Conservation (phyloP, 30 jellyfish, hydroid and myxozoan genomes). For the Calvadosia cruxmelitensis region DNA sequence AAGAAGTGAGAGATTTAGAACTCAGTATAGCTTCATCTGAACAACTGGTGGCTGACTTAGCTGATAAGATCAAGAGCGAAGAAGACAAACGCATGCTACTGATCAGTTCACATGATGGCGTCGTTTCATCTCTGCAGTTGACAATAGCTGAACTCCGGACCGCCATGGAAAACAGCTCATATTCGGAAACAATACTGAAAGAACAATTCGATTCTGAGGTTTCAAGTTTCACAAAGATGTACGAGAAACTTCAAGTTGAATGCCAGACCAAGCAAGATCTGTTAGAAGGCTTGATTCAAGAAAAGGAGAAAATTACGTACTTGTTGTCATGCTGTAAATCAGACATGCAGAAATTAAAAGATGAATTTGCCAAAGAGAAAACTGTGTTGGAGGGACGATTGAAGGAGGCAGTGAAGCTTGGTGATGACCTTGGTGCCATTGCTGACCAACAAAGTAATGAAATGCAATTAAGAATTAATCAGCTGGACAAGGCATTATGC, state of each 20-base stretch:
- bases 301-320: not conserved
- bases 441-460: not conserved
- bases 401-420: constrained; percentile 1
- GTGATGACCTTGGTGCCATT: not conserved
- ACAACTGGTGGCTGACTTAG: not conserved
- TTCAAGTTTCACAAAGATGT: not conserved
- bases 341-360: constrained; percentile 1
- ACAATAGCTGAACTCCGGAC: not conserved
- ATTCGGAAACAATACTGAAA: not conserved
- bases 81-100: not conserved
- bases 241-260: not conserved
- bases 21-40: not conserved
- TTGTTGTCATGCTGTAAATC: not conserved
- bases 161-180: not conserved
- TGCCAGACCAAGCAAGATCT: not conserved
- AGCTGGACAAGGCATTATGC: not conserved
- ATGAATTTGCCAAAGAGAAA: not conserved
- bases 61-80: not conserved
- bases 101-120: not conserved
- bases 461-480: not conserved
- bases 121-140: not conserved
- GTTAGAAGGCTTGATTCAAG: not conserved
- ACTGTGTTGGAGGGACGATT: not conserved
- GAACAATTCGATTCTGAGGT: not conserved
- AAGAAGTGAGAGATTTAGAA: not conserved